Conservation (phyloP, 2,113 vertebrate genomes). For the Megaptera novaeangliae region DNA sequence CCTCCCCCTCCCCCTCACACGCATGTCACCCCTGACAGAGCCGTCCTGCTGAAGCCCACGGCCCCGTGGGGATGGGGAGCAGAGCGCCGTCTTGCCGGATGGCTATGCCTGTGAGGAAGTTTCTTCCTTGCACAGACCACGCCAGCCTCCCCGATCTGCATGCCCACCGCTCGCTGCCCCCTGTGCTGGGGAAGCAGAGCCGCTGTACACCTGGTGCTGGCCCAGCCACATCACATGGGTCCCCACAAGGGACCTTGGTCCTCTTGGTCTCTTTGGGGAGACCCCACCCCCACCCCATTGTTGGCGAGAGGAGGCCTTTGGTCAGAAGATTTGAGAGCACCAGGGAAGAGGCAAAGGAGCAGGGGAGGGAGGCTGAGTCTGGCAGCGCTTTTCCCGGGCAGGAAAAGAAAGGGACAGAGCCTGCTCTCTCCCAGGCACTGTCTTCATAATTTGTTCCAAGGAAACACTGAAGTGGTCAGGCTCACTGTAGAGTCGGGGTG, state of each 20-base stretch:
- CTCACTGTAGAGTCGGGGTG: not conserved
- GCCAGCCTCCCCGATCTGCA: rapidly evolving
- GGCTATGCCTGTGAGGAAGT: not conserved
- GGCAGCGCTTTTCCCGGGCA: rapidly evolving
- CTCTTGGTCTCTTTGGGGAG: not conserved
- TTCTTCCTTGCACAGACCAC: not conserved
- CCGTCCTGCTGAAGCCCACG: not conserved
- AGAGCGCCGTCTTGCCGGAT: rapidly evolving
- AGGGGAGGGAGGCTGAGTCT: not conserved
- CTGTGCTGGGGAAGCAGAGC: no score
- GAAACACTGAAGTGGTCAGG: not conserved
- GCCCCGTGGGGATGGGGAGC: not conserved
- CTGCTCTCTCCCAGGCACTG: not conserved
- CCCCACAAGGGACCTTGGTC: not conserved
- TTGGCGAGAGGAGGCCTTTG: not conserved
- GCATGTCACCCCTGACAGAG: not conserved
- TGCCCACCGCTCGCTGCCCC: not conserved
- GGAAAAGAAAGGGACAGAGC: not conserved
- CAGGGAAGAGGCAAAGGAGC: not conserved
- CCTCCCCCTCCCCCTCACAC: rapidly evolving
- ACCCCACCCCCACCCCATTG: not conserved
- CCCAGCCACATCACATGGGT: no score
- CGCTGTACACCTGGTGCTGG: not conserved
- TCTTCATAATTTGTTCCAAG: not conserved
- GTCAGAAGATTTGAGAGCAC: not conserved